A percentile compares a stretch with the other conserved stretches of the same genome.
Conservation (phyloP, 1,140 invertebrate genomes). For the Rhyacophila brunnea region DNA sequence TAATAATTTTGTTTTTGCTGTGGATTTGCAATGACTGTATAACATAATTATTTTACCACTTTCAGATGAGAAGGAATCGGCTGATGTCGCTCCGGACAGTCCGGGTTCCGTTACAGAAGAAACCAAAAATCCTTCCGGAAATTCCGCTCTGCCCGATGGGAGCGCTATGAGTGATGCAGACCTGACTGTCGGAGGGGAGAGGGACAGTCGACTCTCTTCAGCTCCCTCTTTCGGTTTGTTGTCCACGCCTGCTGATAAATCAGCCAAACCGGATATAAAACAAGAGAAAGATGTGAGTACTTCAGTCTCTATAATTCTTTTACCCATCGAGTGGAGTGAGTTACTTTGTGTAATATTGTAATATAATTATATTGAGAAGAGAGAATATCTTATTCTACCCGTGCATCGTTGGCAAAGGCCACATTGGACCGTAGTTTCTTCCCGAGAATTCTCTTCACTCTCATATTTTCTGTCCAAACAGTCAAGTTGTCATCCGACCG, state of each 20-base stretch:
- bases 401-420: no score
- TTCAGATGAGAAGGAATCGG: conserved; percentile 30
- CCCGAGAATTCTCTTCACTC: no score
- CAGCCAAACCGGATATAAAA: conserved; percentile 36
- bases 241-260: conserved; percentile 33
- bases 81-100: conserved; percentile 29
- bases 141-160: not conserved
- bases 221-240: conserved; percentile 38
- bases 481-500: no score
- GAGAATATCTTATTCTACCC: no score
- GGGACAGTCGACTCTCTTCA: conserved; percentile 42
- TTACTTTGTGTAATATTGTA: no score
- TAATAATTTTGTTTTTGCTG: no score
- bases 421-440: no score
- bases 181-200: conserved; percentile 42
- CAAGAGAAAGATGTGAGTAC: conserved; percentile 50
- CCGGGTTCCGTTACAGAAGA: conserved; percentile 22
- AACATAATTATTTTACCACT: not conserved
- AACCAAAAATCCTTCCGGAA: not conserved
- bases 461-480: no score
- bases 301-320: no score
- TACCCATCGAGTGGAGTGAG: no score
- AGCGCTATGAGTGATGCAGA: not conserved
- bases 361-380: no score
- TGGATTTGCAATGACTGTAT: not conserved